phyloP scores from a whole-genome alignment of 2,113 vertebrate species.

The Menura novaehollandiae region DNA sequence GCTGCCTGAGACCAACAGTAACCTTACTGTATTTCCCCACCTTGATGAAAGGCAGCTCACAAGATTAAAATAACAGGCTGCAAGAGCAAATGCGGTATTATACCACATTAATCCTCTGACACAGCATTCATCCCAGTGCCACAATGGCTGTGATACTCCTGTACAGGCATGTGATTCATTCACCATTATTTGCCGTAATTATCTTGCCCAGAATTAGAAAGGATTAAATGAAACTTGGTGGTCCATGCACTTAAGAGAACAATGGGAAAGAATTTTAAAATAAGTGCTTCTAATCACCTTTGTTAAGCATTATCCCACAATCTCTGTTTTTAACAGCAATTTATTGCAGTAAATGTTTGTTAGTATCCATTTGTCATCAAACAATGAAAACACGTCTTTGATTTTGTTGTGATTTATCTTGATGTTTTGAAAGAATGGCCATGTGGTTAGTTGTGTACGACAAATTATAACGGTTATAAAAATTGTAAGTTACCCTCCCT shows the following conservation, averaged over 20 bases:
- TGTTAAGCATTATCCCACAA: not conserved
- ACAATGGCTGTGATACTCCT: constrained; percentile 38
- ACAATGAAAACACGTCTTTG: not conserved
- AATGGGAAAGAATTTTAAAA: not conserved
- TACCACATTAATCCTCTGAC: constrained; percentile 23
- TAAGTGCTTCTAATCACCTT: constrained; percentile 11
- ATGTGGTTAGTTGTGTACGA: constrained; percentile 10
- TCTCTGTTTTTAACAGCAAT: not conserved
- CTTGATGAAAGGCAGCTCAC: constrained; percentile 45
- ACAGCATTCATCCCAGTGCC: constrained; percentile 20
- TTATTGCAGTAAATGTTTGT: constrained; percentile 1
- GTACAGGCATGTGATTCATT: constrained; percentile 54
- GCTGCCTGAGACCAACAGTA: not conserved
- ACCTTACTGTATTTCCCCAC: constrained; percentile 45
- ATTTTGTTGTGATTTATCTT: constrained; percentile 23
- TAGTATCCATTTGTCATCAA: constrained; percentile 22
- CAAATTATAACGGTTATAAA: constrained; percentile 26
- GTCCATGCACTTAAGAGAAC: not conserved
- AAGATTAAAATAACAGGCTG: constrained; percentile 40
- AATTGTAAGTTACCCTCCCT: constrained; percentile 6
- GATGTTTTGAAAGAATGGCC: constrained; percentile 4
- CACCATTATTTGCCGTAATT: constrained; percentile 58
- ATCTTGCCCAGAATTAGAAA: constrained; percentile 25
- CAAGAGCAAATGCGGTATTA: not conserved
- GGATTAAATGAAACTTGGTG: constrained; percentile 57